Conservation (phyloP, 2,113 vertebrate genomes). For the Gracilinanus agilis region DNA sequence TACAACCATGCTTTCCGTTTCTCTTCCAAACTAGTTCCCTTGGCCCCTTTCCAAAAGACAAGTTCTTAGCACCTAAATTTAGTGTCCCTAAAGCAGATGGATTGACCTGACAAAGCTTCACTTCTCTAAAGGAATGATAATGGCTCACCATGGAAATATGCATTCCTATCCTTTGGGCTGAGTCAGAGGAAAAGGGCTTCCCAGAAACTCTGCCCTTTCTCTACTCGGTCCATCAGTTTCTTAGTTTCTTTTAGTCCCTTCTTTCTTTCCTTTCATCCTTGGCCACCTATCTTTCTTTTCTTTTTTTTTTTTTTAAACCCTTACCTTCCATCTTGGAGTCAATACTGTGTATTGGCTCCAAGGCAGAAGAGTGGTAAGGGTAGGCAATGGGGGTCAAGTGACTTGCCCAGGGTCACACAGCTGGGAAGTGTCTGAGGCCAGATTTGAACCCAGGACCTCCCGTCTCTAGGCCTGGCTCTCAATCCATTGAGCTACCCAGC, state of each 20-base stretch:
- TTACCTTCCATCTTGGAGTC: too few relatives aligned
- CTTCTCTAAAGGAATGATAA: conserved; percentile 49
- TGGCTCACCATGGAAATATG: conserved; percentile 70
- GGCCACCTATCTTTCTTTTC: too few relatives aligned
- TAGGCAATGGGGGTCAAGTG: too few relatives aligned
- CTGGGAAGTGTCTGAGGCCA: too few relatives aligned
- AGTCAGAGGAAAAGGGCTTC: conserved; percentile 40
- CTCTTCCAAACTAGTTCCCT: background rate
- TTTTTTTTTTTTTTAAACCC: too few relatives aligned
- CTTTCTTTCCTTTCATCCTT: background rate
- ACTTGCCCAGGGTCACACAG: too few relatives aligned
- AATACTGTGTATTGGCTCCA: too few relatives aligned
- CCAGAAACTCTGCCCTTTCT: background rate
- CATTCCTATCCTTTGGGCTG: conserved; percentile 30
- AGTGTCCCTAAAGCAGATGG: conserved; percentile 50
- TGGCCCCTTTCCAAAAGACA: conserved; percentile 59
- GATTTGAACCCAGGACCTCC: too few relatives aligned
- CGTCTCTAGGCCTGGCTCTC: too few relatives aligned
- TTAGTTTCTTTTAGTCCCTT: background rate
- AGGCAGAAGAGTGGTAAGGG: too few relatives aligned
- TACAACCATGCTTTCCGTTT: background rate
- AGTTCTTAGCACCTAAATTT: conserved; percentile 71
- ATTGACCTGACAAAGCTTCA: conserved; percentile 45
- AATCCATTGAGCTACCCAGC: too few relatives aligned
- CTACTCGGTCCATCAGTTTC: background rate